These are phyloP conservation scores for Conus canariensis DNA, from an alignment of 2,888 invertebrate species.

Conservation along the genomic window DNA sequence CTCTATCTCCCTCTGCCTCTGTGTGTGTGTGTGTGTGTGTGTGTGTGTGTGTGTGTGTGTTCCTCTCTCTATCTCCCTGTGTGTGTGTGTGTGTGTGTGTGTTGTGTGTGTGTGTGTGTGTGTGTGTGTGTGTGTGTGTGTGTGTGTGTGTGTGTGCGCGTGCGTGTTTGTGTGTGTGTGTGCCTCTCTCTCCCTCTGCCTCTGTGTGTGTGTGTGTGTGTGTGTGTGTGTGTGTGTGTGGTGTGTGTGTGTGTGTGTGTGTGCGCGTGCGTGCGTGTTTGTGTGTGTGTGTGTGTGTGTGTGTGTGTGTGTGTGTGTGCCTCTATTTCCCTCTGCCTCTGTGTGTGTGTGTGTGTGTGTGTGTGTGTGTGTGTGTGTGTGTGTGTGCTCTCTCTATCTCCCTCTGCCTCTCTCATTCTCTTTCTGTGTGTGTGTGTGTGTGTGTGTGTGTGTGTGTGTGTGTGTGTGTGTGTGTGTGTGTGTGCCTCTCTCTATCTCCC, in stretches of 20 bases:
- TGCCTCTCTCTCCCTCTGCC: conserved; percentile 1
- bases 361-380: too few species aligned
- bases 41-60: background rate
- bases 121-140: conserved; percentile 32
- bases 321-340: background rate
- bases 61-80: background rate
- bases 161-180: conserved; percentile 1
- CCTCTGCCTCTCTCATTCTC: too few species aligned
- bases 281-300: background rate
- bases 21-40: too few species aligned
- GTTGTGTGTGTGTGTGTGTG: conserved; percentile 21
- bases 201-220: conserved; percentile 25
- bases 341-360: background rate
- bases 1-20: too few species aligned
- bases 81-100: conserved; percentile 21
- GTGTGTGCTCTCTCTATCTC: too few species aligned
- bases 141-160: conserved; percentile 11
- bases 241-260: too few species aligned
- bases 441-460: conserved; percentile 34
- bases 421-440: conserved; percentile 23
- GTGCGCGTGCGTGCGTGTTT: too few species aligned
- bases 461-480: conserved; percentile 11
- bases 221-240: conserved; percentile 20
- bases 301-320: background rate
- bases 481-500: background rate